Base-by-base conservation (phyloP, 1,140 invertebrate species). In the Caenorhabditis briggsae region DNA sequence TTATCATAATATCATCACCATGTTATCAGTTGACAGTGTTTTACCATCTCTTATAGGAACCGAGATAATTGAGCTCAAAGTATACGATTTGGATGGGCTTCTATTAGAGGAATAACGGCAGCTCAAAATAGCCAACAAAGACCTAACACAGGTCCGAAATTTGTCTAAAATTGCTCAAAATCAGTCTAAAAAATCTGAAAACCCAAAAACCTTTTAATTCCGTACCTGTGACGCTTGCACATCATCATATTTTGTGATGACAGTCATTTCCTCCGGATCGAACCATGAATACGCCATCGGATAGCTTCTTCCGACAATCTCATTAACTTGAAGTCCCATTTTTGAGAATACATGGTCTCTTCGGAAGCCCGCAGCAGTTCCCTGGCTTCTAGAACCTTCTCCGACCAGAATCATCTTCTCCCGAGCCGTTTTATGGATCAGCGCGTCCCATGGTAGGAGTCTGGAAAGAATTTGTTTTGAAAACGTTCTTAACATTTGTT, bases 271-370 rank as follows among this genome's bases (percentile, higher is more conserved):
- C 0, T 12, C 46, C 8, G 70, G 43, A 50, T 78, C 70, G 12
- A 78, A 78, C 70, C 70, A 78, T 8, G 70, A 78, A 50, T 78
- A 78, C 9, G 46, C 53, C 2, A 23, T 12, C 1, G 70, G 70
- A 50, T 78, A 78, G 70, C 46, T 78, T 23, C 18, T 78, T 33
- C 70, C 70, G 11, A 78, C 70, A n/a, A 78, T 50, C 53, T 78
- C 70, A 50, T 3, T 11, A 0, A 78, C n/a, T 50, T 78, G 46
- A 48, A 53, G n/a, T 5, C 70, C 70, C 46, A 78, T 53, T 53
- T 78, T 50, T 20, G 18, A 50, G 33, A 78, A 78, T 11, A 78
- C 23, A 50, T 65, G 61, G 5, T 78, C 70, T 5, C 70, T 18
- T 23, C 70, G 70, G 46, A 78, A 78, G 14, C 50, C 70, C 11